Conservation (phyloP, 2,113 vertebrate genomes). For the Callospermophilus lateralis region DNA sequence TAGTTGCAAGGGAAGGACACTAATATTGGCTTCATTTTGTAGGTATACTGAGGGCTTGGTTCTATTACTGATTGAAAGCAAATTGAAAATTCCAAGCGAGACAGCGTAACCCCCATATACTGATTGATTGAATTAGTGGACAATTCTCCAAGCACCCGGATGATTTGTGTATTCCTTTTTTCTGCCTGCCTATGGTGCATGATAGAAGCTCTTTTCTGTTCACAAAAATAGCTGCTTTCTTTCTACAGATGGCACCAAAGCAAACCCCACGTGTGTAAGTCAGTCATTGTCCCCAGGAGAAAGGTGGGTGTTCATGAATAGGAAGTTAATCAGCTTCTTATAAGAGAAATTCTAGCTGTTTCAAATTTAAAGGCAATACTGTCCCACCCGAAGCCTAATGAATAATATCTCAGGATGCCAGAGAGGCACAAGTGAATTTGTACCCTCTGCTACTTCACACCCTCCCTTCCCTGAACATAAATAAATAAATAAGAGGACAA, state of each 20-base stretch:
- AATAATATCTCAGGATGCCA: constrained; percentile 63
- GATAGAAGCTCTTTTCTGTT: constrained; percentile 43
- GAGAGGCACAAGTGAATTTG: neutral
- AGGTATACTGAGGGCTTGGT: neutral
- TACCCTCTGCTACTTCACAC: neutral
- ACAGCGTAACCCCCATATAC: neutral
- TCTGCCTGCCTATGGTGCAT: constrained; percentile 26
- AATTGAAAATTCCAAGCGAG: constrained; percentile 54
- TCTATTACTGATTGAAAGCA: neutral
- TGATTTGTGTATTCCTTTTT: constrained; percentile 25
- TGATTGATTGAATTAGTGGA: constrained; percentile 38
- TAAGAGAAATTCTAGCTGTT: constrained; percentile 70
- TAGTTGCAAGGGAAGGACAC: neutral
- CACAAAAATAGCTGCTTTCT: constrained; percentile 65
- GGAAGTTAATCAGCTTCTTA: constrained; percentile 80
- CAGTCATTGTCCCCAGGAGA: constrained; percentile 76
- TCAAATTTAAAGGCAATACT: constrained; percentile 63
- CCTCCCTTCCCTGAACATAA: neutral
- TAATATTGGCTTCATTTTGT: constrained; percentile 9
- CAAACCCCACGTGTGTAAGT: neutral
- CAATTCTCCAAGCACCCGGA: constrained; percentile 11
- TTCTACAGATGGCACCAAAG: constrained; percentile 67
- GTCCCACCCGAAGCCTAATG: constrained; percentile 25
- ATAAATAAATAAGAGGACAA: neutral
- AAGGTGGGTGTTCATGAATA: constrained; percentile 79